Percentiles rank a stretch among this genome's conserved stretches.
phyloP scores from a whole-genome alignment of 2,113 vertebrate genomes.

The Machaerirhynchus nigripectus region DNA sequence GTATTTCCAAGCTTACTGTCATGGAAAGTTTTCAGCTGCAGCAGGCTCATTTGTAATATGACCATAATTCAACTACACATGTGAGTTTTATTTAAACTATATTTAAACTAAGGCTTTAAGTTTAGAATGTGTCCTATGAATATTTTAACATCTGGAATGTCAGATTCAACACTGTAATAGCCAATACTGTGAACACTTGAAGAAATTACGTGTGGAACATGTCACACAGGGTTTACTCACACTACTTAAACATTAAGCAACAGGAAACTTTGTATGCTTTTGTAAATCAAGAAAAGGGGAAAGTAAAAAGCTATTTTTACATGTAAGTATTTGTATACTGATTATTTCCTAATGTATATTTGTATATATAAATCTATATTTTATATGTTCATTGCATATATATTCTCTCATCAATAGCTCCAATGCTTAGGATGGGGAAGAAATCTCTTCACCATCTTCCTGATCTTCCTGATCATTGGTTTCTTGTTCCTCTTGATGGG shows the following conservation, averaged over 20 bases:
- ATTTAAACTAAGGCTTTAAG: constrained; percentile 52
- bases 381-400: constrained; percentile 53
- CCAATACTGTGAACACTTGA: constrained; percentile 75
- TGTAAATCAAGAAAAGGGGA: constrained; percentile 66
- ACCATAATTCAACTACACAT: constrained; percentile 12
- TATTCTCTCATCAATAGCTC: constrained; percentile 33
- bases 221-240: constrained; percentile 63
- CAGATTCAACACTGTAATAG: constrained; percentile 72
- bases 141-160: constrained; percentile 51
- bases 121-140: constrained; percentile 29
- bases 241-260: constrained; percentile 60
- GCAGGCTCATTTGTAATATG: background rate
- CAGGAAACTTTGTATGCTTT: constrained; percentile 64
- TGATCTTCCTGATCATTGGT: background rate
- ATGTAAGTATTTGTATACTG: constrained; percentile 74
- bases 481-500: background rate
- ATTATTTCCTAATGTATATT: constrained; percentile 76
- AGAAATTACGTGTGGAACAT: constrained; percentile 35
- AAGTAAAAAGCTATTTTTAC: constrained; percentile 77
- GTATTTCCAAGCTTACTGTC: constrained; percentile 10
- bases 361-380: constrained; percentile 74
- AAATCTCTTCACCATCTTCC: constrained; percentile 24
- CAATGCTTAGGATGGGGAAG: background rate
- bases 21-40: constrained; percentile 11
- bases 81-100: constrained; percentile 49